A percentile compares a stretch with the other conserved stretches of the same genome.
phyloP scores from a whole-genome alignment of 2,888 invertebrate genomes.

The Drosophila infuscata region DNA sequence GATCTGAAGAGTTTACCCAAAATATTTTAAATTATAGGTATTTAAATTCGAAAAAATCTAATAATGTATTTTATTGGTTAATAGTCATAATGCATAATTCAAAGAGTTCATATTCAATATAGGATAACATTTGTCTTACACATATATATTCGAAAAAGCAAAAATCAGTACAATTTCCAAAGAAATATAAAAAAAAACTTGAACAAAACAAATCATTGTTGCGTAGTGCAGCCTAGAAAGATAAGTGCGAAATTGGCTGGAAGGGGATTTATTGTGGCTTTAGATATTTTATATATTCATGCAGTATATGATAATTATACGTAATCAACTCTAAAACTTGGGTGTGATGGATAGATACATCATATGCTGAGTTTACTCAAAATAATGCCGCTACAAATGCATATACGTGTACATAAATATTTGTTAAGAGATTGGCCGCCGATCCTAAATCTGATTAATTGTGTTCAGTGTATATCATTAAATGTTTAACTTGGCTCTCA shows the following conservation, averaged over 20 bases:
- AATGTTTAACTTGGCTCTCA: conserved; percentile 70
- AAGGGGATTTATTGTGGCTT: conserved; percentile 10
- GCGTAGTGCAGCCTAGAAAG: conserved; percentile 45
- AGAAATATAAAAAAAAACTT: conserved; percentile 43
- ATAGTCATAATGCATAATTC: conserved; percentile 55
- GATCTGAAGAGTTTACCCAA: background rate
- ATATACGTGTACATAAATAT: conserved; percentile 13
- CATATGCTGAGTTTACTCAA: conserved; percentile 6
- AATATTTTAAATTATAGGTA: background rate
- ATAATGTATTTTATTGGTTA: conserved; percentile 62
- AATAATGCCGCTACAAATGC: conserved; percentile 36
- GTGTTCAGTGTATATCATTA: conserved; percentile 18
- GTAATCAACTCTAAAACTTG: conserved; percentile 19
- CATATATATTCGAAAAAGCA: conserved; percentile 27
- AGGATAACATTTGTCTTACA: conserved; percentile 56
- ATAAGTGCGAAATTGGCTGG: conserved; percentile 19
- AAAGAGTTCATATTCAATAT: conserved; percentile 57
- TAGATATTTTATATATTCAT: background rate
- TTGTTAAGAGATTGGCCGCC: conserved; percentile 22
- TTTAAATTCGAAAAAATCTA: conserved; percentile 51
- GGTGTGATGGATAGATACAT: conserved; percentile 1
- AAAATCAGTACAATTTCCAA: conserved; percentile 59
- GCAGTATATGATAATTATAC: conserved; percentile 5
- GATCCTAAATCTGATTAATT: conserved; percentile 26
- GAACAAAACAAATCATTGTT: conserved; percentile 46